phyloP scores from a whole-genome alignment of 2,888 invertebrate genomes.

The Diachrysia chrysitis region DNA sequence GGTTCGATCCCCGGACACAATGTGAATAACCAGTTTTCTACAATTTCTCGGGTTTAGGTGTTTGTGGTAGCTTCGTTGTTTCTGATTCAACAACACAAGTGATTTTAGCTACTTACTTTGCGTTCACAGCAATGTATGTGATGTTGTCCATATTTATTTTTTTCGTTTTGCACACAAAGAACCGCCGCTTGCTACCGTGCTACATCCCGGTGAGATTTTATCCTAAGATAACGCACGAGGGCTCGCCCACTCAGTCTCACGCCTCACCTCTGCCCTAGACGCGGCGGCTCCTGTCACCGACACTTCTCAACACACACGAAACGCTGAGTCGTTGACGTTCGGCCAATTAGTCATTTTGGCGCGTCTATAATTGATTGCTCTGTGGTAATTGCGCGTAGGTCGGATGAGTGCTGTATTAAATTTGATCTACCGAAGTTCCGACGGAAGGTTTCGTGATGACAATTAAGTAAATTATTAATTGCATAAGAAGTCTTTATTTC shows the following conservation, averaged over 20 bases:
- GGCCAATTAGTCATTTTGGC: constrained; percentile 1
- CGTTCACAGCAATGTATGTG: no score
- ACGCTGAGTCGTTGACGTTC: neutral
- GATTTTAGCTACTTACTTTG: no score
- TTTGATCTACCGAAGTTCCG: neutral
- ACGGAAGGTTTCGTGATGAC: neutral
- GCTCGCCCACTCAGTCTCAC: neutral
- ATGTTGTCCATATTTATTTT: no score
- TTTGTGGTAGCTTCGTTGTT: no score
- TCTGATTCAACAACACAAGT: no score
- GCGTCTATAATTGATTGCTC: neutral
- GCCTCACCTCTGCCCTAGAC: constrained; percentile 1
- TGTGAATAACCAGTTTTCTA: no score
- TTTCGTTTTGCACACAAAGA: no score
- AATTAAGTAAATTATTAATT: neutral
- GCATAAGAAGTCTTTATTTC: no score
- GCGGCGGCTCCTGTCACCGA: neutral
- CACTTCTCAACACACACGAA: no score
- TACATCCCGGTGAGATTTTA: neutral
- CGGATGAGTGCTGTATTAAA: constrained; percentile 1
- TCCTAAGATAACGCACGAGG: neutral
- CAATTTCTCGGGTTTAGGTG: no score
- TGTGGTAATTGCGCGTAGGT: neutral
- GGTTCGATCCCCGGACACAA: no score
- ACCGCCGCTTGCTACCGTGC: no score